Evolutionary conservation across 2,797 vertebrate species (phyloP).

Genomic region (Tympanoctomys barrerae): DNA sequence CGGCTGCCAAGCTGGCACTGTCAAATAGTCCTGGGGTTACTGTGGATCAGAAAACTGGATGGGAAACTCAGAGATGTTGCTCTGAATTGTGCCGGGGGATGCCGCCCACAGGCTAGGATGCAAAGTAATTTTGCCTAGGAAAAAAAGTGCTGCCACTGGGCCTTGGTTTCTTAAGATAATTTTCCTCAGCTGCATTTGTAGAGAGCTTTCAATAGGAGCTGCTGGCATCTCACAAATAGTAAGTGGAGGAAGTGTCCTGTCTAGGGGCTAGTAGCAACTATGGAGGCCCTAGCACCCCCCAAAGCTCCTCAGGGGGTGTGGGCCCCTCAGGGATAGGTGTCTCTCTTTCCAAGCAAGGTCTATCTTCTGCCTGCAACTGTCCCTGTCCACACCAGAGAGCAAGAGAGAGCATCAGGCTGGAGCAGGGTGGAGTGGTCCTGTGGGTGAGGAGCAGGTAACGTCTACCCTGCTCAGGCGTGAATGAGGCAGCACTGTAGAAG

Average conservation of each 20-base stretch:
- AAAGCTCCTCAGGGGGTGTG: not conserved
- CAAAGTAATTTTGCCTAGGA: not conserved
- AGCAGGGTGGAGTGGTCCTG: not conserved
- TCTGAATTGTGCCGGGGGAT: not conserved
- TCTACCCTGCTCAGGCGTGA: not conserved
- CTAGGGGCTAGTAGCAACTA: not conserved
- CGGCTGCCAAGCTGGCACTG: not conserved
- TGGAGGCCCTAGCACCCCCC: not conserved
- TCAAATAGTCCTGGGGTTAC: not conserved
- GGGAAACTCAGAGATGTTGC: not conserved
- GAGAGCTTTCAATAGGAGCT: not conserved
- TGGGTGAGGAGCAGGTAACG: not conserved
- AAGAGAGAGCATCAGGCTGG: too few relatives aligned
- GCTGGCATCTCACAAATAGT: not conserved
- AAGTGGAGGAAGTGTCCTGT: not conserved
- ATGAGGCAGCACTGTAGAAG: not conserved
- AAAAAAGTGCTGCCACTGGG: not conserved
- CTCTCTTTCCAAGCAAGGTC: not conserved
- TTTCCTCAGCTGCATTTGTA: not conserved
- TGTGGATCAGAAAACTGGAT: not conserved
- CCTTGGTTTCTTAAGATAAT: not conserved
- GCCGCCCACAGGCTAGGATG: not conserved
- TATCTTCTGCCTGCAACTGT: not conserved
- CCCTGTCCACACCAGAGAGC: not conserved
- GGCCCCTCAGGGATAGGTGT: accelerated